Conservation (phyloP, 2,888 invertebrate species). For the Eurois occulta region DNA sequence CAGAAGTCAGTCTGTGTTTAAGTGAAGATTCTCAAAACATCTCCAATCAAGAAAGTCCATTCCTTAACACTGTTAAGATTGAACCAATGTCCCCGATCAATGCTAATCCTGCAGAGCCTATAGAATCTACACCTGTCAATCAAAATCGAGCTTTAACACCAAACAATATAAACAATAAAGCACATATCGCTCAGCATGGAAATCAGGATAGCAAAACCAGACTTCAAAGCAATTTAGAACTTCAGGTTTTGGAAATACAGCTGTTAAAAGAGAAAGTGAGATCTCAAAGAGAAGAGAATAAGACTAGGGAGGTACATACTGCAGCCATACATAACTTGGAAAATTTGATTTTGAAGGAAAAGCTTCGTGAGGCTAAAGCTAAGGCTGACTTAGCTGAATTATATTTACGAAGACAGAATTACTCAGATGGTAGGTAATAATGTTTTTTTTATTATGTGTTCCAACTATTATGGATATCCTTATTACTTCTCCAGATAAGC, state of each 20-base stretch:
- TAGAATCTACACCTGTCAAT: not conserved
- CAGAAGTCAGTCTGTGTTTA: slow-evolving; percentile 16
- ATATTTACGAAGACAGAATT: slow-evolving; percentile 35
- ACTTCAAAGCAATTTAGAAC: slow-evolving; percentile 16
- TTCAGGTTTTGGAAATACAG: slow-evolving; percentile 24
- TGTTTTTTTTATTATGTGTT: not conserved
- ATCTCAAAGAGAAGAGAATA: slow-evolving; percentile 25
- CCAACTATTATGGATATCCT: not conserved
- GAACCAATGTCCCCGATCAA: slow-evolving; percentile 34
- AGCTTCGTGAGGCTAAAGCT: slow-evolving; percentile 46
- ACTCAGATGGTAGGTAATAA: slow-evolving; percentile 6
- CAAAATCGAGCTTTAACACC: not conserved
- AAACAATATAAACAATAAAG: slow-evolving; percentile 7
- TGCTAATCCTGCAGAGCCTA: not conserved
- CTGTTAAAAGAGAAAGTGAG: slow-evolving; percentile 44
- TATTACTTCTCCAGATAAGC: not conserved
- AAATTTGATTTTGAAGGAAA: slow-evolving; percentile 36
- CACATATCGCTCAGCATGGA: not conserved
- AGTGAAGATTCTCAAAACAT: slow-evolving; percentile 40
- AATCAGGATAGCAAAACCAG: not conserved
- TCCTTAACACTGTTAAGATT: slow-evolving; percentile 24
- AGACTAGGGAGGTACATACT: slow-evolving; percentile 5
- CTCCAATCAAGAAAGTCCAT: slow-evolving; percentile 5
- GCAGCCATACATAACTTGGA: slow-evolving; percentile 33
- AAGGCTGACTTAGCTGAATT: slow-evolving; percentile 52